Percentiles rank a stretch among this genome's conserved stretches.
Evolutionary conservation across 2,113 vertebrate genomes (phyloP).

Genomic region (Hippocampus zosterae): DNA sequence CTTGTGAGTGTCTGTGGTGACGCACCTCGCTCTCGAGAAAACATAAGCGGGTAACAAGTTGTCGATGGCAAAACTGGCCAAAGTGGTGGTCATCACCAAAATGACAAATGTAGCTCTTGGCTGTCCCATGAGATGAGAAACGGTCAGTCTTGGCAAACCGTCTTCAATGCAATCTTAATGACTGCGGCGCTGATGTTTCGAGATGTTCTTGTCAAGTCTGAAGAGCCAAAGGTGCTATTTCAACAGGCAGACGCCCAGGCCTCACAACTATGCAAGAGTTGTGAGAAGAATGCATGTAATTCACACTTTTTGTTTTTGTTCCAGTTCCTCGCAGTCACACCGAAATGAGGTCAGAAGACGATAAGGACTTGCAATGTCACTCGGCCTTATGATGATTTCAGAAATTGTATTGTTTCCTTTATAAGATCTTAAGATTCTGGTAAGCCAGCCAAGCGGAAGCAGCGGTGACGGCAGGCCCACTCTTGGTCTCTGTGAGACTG

Average conservation of each 20-base stretch:
- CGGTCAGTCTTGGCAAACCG: constrained; percentile 31
- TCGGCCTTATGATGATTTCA: constrained; percentile 85
- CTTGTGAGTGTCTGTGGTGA: not conserved
- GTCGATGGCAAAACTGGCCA: constrained; percentile 22
- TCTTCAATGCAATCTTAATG: constrained; percentile 42
- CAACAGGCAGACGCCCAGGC: constrained; percentile 58
- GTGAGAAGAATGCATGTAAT: constrained; percentile 74
- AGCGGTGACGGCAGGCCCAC: constrained; percentile 94
- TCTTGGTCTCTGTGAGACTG: constrained; percentile 99
- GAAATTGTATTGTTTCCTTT: constrained; percentile 80
- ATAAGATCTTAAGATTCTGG: constrained; percentile 96
- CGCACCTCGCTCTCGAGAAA: constrained; percentile 17
- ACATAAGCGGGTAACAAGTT: constrained; percentile 1
- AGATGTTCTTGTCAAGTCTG: constrained; percentile 50
- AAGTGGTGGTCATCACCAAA: not conserved
- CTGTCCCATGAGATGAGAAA: constrained; percentile 18
- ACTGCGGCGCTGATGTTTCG: constrained; percentile 40
- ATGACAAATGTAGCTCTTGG: not conserved
- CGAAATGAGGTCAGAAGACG: constrained; percentile 50
- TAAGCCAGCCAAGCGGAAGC: constrained; percentile 88
- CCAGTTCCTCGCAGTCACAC: constrained; percentile 46
- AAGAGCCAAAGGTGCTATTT: constrained; percentile 51
- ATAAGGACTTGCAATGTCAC: constrained; percentile 64
- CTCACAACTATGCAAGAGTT: constrained; percentile 79
- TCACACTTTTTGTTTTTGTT: constrained; percentile 28